These are phyloP conservation scores for Eumerus sabulonum DNA, from an alignment of 2,888 invertebrate species.

Conservation along the genomic window DNA sequence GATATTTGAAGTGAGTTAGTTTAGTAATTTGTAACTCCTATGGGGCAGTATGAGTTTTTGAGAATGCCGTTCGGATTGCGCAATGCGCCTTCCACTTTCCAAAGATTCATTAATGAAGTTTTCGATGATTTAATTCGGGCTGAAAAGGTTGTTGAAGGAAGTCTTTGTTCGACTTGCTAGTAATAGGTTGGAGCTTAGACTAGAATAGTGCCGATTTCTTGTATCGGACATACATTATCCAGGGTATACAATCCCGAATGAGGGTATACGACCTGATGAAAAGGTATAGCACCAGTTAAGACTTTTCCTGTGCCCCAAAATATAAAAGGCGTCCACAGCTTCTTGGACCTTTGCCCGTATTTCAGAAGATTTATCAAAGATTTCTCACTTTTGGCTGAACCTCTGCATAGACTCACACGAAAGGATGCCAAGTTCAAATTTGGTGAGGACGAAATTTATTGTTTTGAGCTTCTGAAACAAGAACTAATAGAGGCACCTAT, in stretches of 20 bases:
- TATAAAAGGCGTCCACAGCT: no score
- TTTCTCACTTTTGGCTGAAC: slow-evolving; percentile 16
- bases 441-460: background rate
- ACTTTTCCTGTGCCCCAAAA: no score
- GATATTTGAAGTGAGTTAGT: background rate
- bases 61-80: slow-evolving; percentile 21
- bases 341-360: no score
- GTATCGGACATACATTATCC: slow-evolving; percentile 3
- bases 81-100: slow-evolving; percentile 10
- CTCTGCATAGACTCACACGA: slow-evolving; percentile 11
- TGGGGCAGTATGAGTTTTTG: slow-evolving; percentile 11
- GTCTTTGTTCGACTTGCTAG: slow-evolving; percentile 6
- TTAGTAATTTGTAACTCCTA: background rate
- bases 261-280: slow-evolving; percentile 16
- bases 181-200: slow-evolving; percentile 9
- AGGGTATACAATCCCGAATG: slow-evolving; percentile 13
- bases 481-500: slow-evolving; percentile 9
- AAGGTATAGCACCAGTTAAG: background rate
- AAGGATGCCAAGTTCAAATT: slow-evolving; percentile 17
- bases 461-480: slow-evolving; percentile 11
- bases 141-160: slow-evolving; percentile 6
- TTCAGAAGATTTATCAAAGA: slow-evolving; percentile 18
- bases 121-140: slow-evolving; percentile 3
- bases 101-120: slow-evolving; percentile 1
- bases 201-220: slow-evolving; percentile 8